These are phyloP conservation scores for Triplophysa siluroides DNA, from an alignment of 2,113 vertebrate genomes.

Conservation along the genomic window DNA sequence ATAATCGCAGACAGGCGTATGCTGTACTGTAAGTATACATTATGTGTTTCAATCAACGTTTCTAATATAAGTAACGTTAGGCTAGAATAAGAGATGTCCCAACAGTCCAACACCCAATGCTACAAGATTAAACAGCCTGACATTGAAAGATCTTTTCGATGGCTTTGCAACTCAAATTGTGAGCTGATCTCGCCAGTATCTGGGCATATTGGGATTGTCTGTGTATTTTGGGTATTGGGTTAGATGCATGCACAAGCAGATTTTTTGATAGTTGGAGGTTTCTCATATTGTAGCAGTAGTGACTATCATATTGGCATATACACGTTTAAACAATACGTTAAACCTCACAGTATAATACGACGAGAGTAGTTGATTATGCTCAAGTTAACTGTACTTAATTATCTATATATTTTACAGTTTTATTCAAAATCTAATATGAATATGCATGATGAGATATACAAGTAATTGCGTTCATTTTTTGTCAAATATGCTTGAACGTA, in stretches of 20 bases:
- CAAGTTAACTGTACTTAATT: background rate
- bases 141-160: background rate
- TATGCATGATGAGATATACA: too few relatives aligned
- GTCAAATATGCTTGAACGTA: too few relatives aligned
- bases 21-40: slow-evolving; percentile 34
- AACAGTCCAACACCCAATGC: background rate
- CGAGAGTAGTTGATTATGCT: too few relatives aligned
- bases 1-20: background rate
- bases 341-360: background rate
- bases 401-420: background rate
- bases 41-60: background rate
- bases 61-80: background rate
- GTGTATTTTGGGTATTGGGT: background rate
- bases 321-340: background rate
- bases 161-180: background rate
- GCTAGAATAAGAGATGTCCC: background rate
- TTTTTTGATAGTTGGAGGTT: background rate
- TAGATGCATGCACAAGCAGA: background rate
- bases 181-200: background rate
- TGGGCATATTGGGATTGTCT: too few relatives aligned
- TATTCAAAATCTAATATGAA: background rate
- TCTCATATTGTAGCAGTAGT: too few relatives aligned
- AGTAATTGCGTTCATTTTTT: too few relatives aligned
- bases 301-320: background rate
- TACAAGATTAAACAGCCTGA: background rate